phyloP scores from a whole-genome alignment of 2,797 vertebrate species.

The Oryzias sinensis region DNA sequence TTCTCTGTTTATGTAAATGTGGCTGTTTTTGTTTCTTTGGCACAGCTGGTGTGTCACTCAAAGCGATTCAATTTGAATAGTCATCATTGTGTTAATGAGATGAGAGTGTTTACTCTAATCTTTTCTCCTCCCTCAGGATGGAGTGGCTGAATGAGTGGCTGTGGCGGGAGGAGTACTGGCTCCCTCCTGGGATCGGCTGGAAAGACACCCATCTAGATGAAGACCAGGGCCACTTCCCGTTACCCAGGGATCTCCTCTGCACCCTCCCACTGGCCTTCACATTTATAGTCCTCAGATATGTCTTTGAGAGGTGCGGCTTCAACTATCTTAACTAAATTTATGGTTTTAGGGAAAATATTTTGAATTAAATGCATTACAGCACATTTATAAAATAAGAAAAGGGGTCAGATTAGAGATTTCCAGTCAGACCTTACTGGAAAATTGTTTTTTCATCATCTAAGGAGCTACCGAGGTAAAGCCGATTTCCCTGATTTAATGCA shows the following conservation, averaged over 20 bases:
- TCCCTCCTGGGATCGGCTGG: conserved; percentile 83
- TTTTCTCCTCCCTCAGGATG: conserved; percentile 71
- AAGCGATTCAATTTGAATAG: conserved; percentile 16
- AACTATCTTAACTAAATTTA: background rate
- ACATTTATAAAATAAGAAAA: too few relatives aligned
- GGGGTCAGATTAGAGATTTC: too few relatives aligned
- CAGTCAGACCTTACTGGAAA: too few relatives aligned
- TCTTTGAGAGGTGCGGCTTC: conserved; percentile 83
- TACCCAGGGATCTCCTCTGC: conserved; percentile 81
- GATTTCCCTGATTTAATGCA: background rate
- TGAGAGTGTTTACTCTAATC: background rate
- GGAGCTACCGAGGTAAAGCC: background rate
- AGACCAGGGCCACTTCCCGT: conserved; percentile 66
- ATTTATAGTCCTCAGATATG: conserved; percentile 76
- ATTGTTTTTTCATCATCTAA: background rate
- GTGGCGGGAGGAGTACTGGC: conserved; percentile 84
- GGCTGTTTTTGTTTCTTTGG: too few relatives aligned
- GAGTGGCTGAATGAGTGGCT: conserved; percentile 81
- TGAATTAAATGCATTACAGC: too few relatives aligned
- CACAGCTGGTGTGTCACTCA: background rate
- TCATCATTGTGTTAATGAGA: conserved; percentile 31
- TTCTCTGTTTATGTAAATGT: too few relatives aligned
- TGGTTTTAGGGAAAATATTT: background rate
- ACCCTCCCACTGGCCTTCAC: conserved; percentile 79
- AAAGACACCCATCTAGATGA: conserved; percentile 75